Conservation (phyloP, 2,797 vertebrate genomes). For the Onychomys arenicola region DNA sequence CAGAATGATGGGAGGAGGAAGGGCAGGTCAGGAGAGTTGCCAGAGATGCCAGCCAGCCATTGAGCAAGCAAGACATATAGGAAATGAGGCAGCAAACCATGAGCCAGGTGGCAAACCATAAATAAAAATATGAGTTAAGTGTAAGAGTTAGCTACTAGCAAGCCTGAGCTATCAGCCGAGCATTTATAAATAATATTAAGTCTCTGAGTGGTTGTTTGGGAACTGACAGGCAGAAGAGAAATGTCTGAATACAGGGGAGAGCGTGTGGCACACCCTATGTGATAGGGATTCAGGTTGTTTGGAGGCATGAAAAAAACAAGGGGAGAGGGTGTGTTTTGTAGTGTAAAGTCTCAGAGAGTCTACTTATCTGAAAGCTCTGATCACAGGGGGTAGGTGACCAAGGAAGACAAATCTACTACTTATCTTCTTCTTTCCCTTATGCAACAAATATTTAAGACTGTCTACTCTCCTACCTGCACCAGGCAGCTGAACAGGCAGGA, state of each 20-base stretch:
- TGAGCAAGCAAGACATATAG: too few species aligned
- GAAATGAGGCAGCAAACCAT: too few species aligned
- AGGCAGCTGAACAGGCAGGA: not conserved
- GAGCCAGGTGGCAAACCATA: too few species aligned
- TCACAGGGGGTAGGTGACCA: not conserved
- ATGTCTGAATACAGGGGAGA: not conserved
- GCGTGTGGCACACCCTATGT: not conserved
- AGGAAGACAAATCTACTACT: not conserved
- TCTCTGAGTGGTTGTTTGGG: too few species aligned
- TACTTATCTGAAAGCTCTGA: slow-evolving; percentile 1
- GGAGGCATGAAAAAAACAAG: not conserved
- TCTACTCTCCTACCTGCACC: not conserved
- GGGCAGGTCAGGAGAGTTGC: too few species aligned
- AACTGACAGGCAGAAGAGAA: too few species aligned
- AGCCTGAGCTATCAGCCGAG: too few species aligned
- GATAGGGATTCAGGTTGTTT: not conserved
- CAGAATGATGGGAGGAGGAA: too few species aligned
- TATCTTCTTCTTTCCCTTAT: not conserved
- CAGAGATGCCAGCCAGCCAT: too few species aligned
- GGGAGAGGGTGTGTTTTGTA: not conserved
- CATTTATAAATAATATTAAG: too few species aligned
- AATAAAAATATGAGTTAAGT: too few species aligned
- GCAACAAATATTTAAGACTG: not conserved
- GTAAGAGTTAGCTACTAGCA: too few species aligned
- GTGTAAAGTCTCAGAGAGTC: not conserved